Base-by-base conservation (phyloP, 2,113 vertebrate species). In the Urocitellus parryii region DNA sequence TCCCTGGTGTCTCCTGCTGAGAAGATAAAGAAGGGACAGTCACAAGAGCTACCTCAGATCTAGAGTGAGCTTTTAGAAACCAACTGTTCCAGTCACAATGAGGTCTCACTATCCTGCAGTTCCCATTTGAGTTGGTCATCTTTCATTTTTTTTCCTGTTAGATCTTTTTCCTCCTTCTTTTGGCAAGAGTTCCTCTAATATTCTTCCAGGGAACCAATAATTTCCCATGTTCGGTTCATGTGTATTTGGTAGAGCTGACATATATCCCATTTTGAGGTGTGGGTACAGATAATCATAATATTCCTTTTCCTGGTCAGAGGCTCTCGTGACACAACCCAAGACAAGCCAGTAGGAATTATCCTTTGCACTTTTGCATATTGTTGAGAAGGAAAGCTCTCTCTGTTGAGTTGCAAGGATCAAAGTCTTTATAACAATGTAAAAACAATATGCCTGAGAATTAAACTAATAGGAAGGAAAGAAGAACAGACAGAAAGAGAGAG, bases 371-470 rank as follows among this genome's bases (percentile, higher is more conserved):
- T 2, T 18, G 34, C 17, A 42, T 85, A 72, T 45, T 67, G 0
- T 34, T 87, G 76, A 34, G 34, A 65, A 58, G 34, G 74, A 34
- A 56, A 74, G 0, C 7, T 85, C 20, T 89, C n/a, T 34, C 51
- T 42, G 27, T 85, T 51, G 68, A 18, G 34, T 56, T 86, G 11
- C 14, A 37, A 34, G 27, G 24, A 78, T 29, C 61, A n/a, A 81
- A 83, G 13, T 42, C n/a, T 90, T 93, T 65, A 32, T 13, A 8
- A 70, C 1, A 29, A 3, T 63, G 0, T 73, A 34, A 37, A 17
- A 67, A 87, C 7, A 91, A 68, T 16, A 22, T 82, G n/a, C 7
- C 39, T 91, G 74, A 78, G 76, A 96, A 93, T 58, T 10, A 88
- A 84, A 24, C 78, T 42, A 53, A 18, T 79, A 39, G 0, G 80